phyloP scores from a whole-genome alignment of 2,888 invertebrate species.

The Eumerus sabulonum region DNA sequence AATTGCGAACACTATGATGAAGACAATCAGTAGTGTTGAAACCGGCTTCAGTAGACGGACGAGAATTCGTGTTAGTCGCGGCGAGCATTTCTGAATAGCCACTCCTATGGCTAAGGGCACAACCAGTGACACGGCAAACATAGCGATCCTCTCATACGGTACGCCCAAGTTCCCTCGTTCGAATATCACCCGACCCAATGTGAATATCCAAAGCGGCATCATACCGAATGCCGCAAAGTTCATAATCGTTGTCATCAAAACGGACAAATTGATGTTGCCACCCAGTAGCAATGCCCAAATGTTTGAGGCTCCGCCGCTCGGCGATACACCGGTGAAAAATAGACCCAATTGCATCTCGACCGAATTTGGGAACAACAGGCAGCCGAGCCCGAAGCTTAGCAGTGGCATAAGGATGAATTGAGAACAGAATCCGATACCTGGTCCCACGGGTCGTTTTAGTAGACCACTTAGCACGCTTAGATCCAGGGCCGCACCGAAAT shows the following conservation, averaged over 20 bases:
- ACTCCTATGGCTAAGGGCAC: constrained; percentile 86
- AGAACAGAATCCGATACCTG: constrained; percentile 87
- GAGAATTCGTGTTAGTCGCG: constrained; percentile 84
- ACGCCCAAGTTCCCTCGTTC: constrained; percentile 85
- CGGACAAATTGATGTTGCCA: constrained; percentile 94
- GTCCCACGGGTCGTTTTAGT: constrained; percentile 84
- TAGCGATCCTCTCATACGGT: constrained; percentile 88
- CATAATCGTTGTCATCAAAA: constrained; percentile 96
- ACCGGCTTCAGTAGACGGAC: constrained; percentile 91
- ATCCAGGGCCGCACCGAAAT: constrained; percentile 94
- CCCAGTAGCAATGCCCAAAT: constrained; percentile 95
- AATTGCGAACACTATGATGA: constrained; percentile 92
- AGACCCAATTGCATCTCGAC: constrained; percentile 89
- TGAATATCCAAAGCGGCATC: constrained; percentile 95
- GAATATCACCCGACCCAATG: constrained; percentile 89
- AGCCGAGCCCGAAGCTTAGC: constrained; percentile 87
- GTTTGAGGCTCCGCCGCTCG: constrained; percentile 97
- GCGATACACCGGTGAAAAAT: constrained; percentile 93
- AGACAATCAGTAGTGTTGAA: constrained; percentile 87
- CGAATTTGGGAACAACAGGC: constrained; percentile 84
- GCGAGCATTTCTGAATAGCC: constrained; percentile 84
- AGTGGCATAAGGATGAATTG: constrained; percentile 94
- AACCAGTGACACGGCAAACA: constrained; percentile 86
- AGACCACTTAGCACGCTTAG: constrained; percentile 78
- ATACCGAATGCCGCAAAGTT: constrained; percentile 94